Base-by-base conservation (phyloP, 2,888 invertebrate genomes). In the Clepsis dumicolana region DNA sequence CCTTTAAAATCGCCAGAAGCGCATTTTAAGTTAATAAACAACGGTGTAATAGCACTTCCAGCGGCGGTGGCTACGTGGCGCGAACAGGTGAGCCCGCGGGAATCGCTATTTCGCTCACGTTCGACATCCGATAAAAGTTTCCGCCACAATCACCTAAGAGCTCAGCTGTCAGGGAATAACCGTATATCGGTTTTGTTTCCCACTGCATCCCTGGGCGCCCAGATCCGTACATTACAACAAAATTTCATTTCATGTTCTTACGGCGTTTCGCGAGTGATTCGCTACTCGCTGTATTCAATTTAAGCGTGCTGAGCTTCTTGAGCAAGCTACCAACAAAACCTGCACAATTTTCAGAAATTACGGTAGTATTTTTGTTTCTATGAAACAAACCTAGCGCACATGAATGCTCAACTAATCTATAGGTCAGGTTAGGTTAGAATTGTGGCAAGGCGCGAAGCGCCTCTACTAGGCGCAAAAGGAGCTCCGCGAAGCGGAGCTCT, bases 81-180 rank as follows among this genome's bases (percentile, higher is more conserved):
- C 80, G 77, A 81, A 77, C 89, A 91, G 91, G 89, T 90, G 87
- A 88, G 84, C 90, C 86, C 90, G 80, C 84, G 89, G 89, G 89
- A 88, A 89, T 92, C 89, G 87, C 89, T 89, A 93, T 93, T 93
- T 90, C 82, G 87, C 87, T 91, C 94, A 94, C 94, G 94, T 92
- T 89, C 90, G 88, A 90, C 91, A 91, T 93, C 89, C 91, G 94
- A 94, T 93, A 94, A 94, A 93, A 93, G 90, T 94, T 93, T 91
- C 91, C 89, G 86, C 92, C 92, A 93, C 94, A 94, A 94, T 93
- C 93, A 92, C 93, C 93, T 93, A 93, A 94, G 93, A 94, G 93
- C 94, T 93, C 93, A 93, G 93, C 92, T 93, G 93, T 93, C 93
- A 91, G 87, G 90, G 88, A 88, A 93, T 91, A 91, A 89, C 87